Conservation (phyloP, 2,113 vertebrate species). For the Piprites chloris region DNA sequence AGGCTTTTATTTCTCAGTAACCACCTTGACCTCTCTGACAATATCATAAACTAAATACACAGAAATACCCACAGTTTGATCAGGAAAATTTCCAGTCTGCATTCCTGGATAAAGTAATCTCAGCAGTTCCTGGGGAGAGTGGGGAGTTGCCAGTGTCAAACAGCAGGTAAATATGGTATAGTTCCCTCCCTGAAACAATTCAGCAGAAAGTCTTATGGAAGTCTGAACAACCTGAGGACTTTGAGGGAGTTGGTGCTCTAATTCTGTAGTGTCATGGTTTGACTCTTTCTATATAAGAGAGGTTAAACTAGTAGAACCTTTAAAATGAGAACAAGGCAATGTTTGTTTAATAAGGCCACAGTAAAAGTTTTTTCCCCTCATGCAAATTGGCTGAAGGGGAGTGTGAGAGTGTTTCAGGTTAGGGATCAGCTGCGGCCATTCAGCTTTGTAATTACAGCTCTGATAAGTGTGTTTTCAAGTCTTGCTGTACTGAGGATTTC, state of each 20-base stretch:
- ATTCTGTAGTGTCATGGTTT: not conserved
- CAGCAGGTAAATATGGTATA: not conserved
- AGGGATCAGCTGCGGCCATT: constrained; percentile 21
- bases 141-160: not conserved
- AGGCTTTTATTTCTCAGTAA: not conserved
- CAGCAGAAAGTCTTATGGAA: not conserved
- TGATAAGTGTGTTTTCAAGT: constrained; percentile 19
- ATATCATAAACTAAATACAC: not conserved
- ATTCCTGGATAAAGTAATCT: not conserved
- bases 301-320: not conserved
- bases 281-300: not conserved
- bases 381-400: not conserved
- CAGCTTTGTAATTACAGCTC: constrained; percentile 47
- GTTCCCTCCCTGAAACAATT: not conserved
- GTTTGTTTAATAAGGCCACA: not conserved
- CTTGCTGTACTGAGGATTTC: not conserved
- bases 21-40: not conserved
- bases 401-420: not conserved
- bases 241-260: not conserved
- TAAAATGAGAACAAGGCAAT: constrained; percentile 5
- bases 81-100: not conserved
- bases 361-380: not conserved
- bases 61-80: not conserved
- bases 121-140: not conserved
- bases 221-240: not conserved